Evolutionary conservation across 2,113 vertebrate genomes (phyloP).

Genomic region (Myodes glareolus): DNA sequence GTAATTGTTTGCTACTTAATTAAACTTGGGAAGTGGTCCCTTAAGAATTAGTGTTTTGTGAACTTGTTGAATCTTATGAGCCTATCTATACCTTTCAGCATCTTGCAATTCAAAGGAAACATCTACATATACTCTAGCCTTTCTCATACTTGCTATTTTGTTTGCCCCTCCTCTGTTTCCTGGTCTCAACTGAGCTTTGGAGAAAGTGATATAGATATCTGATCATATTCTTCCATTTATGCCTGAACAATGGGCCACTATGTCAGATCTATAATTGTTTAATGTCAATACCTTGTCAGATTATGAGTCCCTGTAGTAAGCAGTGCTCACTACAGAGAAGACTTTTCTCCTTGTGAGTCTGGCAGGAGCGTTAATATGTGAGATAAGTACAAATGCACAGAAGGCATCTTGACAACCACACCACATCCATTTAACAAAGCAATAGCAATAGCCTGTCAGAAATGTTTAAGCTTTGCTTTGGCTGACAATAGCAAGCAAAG

Average conservation of each 20-base stretch:
- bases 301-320: neutral
- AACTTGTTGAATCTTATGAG: neutral
- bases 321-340: neutral
- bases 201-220: neutral
- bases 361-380: neutral
- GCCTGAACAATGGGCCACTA: neutral
- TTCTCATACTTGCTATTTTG: neutral
- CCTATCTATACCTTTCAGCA: neutral
- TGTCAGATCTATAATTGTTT: neutral
- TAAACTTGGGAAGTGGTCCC: neutral
- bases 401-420: neutral
- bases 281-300: neutral
- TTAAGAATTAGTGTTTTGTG: neutral
- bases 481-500: neutral
- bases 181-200: neutral
- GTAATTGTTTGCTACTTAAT: neutral
- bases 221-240: neutral
- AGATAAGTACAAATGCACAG: neutral
- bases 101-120: neutral
- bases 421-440: neutral
- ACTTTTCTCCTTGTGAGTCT: neutral
- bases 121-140: neutral
- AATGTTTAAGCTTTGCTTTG: neutral
- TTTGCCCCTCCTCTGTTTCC: neutral
- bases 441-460: neutral